Conservation (phyloP, 2,888 invertebrate species). For the Chalcosyrphus nemorum region DNA sequence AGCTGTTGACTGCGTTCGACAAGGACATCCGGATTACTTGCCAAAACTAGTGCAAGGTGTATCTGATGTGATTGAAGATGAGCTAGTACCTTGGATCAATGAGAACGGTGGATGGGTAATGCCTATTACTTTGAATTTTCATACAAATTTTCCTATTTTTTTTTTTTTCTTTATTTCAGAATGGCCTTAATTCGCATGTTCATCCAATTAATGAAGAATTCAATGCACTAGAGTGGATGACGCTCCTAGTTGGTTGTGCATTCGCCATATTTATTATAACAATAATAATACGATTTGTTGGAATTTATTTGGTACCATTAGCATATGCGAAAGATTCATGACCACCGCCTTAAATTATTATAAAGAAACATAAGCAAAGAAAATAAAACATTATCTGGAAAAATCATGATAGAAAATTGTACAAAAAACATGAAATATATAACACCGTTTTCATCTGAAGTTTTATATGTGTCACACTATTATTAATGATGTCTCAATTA, state of each 20-base stretch:
- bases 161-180: constrained; percentile 73
- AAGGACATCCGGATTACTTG: constrained; percentile 90
- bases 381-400: too few species aligned
- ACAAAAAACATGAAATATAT: too few species aligned
- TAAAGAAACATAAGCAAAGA: too few species aligned
- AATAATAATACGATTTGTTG: constrained; percentile 78
- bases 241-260: constrained; percentile 78
- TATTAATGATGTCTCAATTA: too few species aligned
- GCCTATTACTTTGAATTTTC: neutral
- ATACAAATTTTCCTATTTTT: neutral
- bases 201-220: constrained; percentile 78
- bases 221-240: constrained; percentile 80
- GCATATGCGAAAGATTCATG: constrained; percentile 34
- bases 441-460: too few species aligned
- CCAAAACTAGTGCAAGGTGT: constrained; percentile 89
- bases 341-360: constrained; percentile 1
- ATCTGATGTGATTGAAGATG: constrained; percentile 87
- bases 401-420: too few species aligned
- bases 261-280: constrained; percentile 79
- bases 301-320: constrained; percentile 70
- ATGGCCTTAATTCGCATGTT: constrained; percentile 80
- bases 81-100: constrained; percentile 90
- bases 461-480: too few species aligned
- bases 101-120: constrained; percentile 94
- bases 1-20: constrained; percentile 89